phyloP scores from a whole-genome alignment of 2,113 vertebrate genomes.

The Labeo rohita region DNA sequence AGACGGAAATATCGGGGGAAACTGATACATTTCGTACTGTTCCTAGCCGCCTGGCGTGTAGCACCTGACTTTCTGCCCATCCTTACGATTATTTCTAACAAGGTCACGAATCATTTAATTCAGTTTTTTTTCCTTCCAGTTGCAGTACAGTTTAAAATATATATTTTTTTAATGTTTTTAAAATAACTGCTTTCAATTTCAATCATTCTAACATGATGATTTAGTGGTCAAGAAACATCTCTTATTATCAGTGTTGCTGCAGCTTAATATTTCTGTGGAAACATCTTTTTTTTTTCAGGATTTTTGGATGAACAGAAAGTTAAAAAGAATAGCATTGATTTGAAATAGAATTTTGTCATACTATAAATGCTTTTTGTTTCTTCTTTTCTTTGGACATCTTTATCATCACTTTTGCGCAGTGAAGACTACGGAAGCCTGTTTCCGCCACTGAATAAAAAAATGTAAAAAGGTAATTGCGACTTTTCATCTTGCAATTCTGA shows the following conservation, averaged over 20 bases:
- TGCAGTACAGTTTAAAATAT: not conserved
- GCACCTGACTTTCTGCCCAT: not conserved
- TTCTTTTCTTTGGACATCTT: not conserved
- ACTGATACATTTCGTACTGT: not conserved
- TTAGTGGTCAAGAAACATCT: not conserved
- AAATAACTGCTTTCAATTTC: not conserved
- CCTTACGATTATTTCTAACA: constrained; percentile 2
- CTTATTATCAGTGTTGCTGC: no score
- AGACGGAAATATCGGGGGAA: not conserved
- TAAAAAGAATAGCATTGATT: not conserved
- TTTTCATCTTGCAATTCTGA: no score
- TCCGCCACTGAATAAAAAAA: no score
- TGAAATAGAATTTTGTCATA: not conserved
- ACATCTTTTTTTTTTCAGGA: not conserved
- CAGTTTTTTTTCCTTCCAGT: no score
- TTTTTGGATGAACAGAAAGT: not conserved
- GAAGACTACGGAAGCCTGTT: no score
- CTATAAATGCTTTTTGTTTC: not conserved
- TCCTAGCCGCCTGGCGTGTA: not conserved
- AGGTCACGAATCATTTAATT: not conserved
- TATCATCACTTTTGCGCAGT: not conserved
- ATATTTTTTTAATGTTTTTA: not conserved
- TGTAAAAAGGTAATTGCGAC: no score
- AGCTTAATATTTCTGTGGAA: not conserved
- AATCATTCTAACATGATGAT: not conserved